Base-by-base conservation (phyloP, 2,888 invertebrate genomes). In the Cenopis cana region DNA sequence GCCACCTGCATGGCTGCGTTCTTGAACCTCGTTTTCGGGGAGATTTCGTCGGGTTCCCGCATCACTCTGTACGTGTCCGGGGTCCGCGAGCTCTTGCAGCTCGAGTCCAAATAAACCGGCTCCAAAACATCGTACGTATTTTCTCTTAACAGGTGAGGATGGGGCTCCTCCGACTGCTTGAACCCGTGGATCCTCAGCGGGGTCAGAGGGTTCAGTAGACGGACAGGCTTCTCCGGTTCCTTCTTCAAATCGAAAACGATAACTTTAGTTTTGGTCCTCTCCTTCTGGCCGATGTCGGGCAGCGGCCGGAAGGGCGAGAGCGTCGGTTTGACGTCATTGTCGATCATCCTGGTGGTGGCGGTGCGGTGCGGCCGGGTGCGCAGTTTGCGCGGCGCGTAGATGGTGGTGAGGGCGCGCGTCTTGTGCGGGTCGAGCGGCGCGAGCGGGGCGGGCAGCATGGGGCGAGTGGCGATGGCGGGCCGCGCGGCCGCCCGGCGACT, bases 101-200 rank as follows among this genome's bases (percentile, higher is more conserved):
- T 87, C 2, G 81, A 77, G 20, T 86, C 79, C 29, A 90, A 78
- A 73, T 85, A 91, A 38, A 91, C 81, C 0, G 93, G 93, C 69
- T 93, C 85, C 60, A 93, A 84, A 10, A 93, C 91, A 67, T 93
- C 92, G 75, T 93, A 93, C 0, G 93, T 93, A 73, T 93, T 93
- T 79, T 84, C 11, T 79, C 78, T 60, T 17, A 60, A 46, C 46
- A 60, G 20, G 11, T 29, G 60, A 29, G 60, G 60, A 11, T 46
- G 18, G 50, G 18, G 24, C 17, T 79, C 84, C 9, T 78, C 78
- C 4, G 80, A 82, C 38, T 77, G 86, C 68, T 87, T 89, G 54
- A 81, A 87, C 2, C 88, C 87, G 41, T 87, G 89, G 74, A 90
- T 86, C 70, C 88, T 82, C 9, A 91, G 76, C 12, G 93, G 91